A percentile compares a stretch with the other conserved stretches of the same genome.
These are phyloP conservation scores for Hydriomena furcata DNA, from an alignment of 2,888 invertebrate genomes.

Conservation along the genomic window DNA sequence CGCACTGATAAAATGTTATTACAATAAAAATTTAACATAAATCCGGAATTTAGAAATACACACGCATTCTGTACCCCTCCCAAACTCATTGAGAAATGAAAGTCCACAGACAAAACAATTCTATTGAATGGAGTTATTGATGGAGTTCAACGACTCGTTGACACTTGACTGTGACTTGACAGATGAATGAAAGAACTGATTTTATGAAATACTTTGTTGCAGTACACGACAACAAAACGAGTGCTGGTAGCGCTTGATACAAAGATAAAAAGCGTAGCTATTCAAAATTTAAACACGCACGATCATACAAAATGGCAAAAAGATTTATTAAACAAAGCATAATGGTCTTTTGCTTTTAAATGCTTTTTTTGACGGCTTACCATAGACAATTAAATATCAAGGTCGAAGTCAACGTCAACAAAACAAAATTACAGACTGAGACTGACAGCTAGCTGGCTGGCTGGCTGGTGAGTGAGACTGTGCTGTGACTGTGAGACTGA, in stretches of 20 bases:
- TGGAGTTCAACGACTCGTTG: conserved; percentile 41
- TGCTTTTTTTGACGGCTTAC: background rate
- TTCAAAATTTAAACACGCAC: too few relatives aligned
- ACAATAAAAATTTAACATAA: conserved; percentile 63
- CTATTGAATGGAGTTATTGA: conserved; percentile 45
- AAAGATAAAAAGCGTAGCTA: too few relatives aligned
- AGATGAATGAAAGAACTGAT: conserved; percentile 31
- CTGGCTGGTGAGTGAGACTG: too few relatives aligned
- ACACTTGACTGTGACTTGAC: too few relatives aligned
- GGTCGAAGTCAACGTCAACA: conserved; percentile 6
- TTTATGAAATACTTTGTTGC: too few relatives aligned
- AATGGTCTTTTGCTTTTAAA: too few relatives aligned
- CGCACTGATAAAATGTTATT: conserved; percentile 54
- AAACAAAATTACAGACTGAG: background rate
- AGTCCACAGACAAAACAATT: conserved; percentile 59
- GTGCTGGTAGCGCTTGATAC: too few relatives aligned
- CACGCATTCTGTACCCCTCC: conserved; percentile 80
- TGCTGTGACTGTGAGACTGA: background rate
- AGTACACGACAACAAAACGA: too few relatives aligned
- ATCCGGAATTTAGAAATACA: conserved; percentile 72
- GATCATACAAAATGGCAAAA: too few relatives aligned
- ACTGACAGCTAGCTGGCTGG: conserved; percentile 4
- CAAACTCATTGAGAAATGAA: conserved; percentile 78
- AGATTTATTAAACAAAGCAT: too few relatives aligned
- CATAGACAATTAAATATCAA: conserved; percentile 2